These are phyloP conservation scores for Scaptomyza caliginosa DNA, from an alignment of 2,888 invertebrate genomes.

Conservation along the genomic window DNA sequence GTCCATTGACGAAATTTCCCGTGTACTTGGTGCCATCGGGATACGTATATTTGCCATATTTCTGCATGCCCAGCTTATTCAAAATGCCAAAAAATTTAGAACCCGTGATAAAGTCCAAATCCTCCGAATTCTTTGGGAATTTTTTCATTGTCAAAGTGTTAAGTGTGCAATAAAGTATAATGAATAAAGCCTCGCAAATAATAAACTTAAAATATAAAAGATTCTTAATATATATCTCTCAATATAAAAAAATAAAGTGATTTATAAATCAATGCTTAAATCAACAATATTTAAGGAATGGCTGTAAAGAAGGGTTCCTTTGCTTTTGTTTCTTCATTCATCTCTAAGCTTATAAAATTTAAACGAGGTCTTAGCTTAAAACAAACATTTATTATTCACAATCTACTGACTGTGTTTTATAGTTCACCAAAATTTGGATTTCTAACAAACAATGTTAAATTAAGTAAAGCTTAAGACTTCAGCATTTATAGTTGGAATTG, in stretches of 20 bases:
- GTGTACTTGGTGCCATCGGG: slow-evolving; percentile 87
- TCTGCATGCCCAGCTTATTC: slow-evolving; percentile 86
- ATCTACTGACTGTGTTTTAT: neutral
- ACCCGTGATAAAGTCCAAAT: slow-evolving; percentile 36
- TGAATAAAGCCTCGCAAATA: neutral
- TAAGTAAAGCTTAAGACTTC: neutral
- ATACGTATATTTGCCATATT: slow-evolving; percentile 86
- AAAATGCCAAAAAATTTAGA: slow-evolving; percentile 34
- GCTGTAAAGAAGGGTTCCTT: no score
- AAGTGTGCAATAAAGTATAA: neutral
- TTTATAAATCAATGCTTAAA: no score
- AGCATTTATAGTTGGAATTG: slow-evolving; percentile 44
- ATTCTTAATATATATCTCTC: no score
- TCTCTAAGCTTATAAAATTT: no score
- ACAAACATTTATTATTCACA: neutral
- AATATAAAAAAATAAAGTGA: no score
- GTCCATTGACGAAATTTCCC: slow-evolving; percentile 86
- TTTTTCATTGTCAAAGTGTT: neutral
- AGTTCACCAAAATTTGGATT: neutral
- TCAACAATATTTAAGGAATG: no score
- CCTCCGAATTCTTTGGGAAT: neutral
- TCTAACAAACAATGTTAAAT: neutral
- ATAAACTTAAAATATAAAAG: neutral
- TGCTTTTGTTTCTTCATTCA: no score
- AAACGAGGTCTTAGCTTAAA: no score